Percentiles rank a stretch among this genome's conserved stretches.
Conservation (phyloP, 2,113 vertebrate genomes). For the Megaptera novaeangliae region DNA sequence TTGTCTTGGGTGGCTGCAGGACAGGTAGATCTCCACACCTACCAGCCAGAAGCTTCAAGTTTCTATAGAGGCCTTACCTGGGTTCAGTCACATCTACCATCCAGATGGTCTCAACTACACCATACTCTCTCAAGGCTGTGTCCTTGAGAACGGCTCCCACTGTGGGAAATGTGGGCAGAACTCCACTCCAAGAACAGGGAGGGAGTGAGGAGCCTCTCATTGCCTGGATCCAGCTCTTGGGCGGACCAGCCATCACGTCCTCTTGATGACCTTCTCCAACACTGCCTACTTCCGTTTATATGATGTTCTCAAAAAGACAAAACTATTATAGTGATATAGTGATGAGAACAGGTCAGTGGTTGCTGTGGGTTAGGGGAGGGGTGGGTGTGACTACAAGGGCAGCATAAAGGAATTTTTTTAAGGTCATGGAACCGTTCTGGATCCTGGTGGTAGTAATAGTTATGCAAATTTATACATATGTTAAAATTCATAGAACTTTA, state of each 20-base stretch:
- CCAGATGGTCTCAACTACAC: neutral
- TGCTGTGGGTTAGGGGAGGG: neutral
- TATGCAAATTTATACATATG: no score
- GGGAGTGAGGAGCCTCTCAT: neutral
- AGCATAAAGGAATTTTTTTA: neutral
- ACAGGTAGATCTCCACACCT: rapidly evolving
- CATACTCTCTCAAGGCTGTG: no score
- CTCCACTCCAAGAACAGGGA: neutral
- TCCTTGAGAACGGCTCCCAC: neutral
- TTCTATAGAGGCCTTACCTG: neutral
- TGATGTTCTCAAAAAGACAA: neutral
- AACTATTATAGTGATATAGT: neutral
- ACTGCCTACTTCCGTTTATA: neutral
- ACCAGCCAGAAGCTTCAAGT: neutral
- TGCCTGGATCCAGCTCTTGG: neutral
- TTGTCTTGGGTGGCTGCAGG: neutral
- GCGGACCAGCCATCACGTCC: neutral
- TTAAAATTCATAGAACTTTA: neutral
- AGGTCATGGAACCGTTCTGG: neutral
- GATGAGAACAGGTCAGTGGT: neutral
- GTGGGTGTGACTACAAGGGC: neutral
- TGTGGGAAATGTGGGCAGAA: neutral
- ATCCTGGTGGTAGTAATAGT: neutral
- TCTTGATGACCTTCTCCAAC: neutral
- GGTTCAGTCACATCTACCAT: neutral